Evolutionary conservation across 2,888 invertebrate genomes (phyloP), one percentile per base, ranked within the genome.

Genomic region (Parasteatoda lunata): DNA sequence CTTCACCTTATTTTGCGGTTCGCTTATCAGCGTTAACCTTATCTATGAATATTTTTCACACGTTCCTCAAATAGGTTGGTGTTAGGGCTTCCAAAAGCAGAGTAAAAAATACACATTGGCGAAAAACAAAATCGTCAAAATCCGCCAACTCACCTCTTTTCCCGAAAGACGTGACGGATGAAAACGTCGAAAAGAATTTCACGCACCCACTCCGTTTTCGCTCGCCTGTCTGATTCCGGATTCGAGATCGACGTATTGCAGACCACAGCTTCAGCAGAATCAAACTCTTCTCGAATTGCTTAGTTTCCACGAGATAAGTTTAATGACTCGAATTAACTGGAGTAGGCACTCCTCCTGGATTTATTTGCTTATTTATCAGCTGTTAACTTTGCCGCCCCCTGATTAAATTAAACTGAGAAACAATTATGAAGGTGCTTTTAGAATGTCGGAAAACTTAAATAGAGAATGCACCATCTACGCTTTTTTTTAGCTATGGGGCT

Each of bases 171-270:
- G 77, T 72, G 83, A 84, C 72, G 83, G 83, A 84, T 84, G 83
- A 84, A 84, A 84, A 84, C 83, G 83, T 84, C 83, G 52, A 77
- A 84, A 84, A 77, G 83, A 84, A 84, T 84, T 84, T 84, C 77
- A 77, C 83, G 83, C 77, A 70, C 77, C 71, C 49, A 66, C 77
- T 64, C 83, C 77, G 66, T 77, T 84, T 48, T 51, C 71, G 83
- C 72, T 47, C 83, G 83, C 83, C 68, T 84, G 83, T 84, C 83
- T 84, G 83, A 84, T 84, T 77, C 71, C 71, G 71, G 83, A 69
- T 66, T 70, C 8, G 54, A 76, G 59, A 77, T 5, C 72, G 72
- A 15, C 70, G 52, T 8, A 51, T 51, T 49, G 72, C n/a, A 49
- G 9, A 66, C 70, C n/a, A 30, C 13, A 52, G 13, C 82, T 30